Base-by-base conservation (phyloP, 1,140 invertebrate genomes). In the Dendroctonus valens region DNA sequence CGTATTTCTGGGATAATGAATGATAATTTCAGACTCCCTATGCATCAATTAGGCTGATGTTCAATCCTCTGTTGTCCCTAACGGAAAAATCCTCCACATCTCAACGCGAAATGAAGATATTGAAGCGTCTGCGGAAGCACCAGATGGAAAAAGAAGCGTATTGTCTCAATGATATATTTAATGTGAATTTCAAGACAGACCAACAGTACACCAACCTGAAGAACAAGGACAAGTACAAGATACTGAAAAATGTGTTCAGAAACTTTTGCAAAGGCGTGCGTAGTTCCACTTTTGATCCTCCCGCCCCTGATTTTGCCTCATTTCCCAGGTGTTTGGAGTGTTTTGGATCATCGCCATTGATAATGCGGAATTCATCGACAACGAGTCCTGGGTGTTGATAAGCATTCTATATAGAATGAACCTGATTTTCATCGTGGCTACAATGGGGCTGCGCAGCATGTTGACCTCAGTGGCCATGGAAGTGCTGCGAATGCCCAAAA, bases 281-380 rank as follows among this genome's bases (percentile, higher is more conserved):
- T 65, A 51, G 14, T 14, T 42, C 7, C 41, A 12, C 7, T 5
- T 37, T 8, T 3, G 38, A 44, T 53, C 5, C 11, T 52, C 37
- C 38, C 11, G 11, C 11, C 40, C 4, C 11, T 59, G 11, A 8
- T 14, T 12, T 59, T 50, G 7, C 50, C 9, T 41, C 1, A 5
- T 65, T 72, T 58, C 74, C 11, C 54, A 79, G 80, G 73, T 70
- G 68, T 77, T 81, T 38, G 41, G 41, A 4, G 69, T 62, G n/a
- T 60, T 79, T 5, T 83, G 81, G 79, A 71, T 86, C 4, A 66
- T 85, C n/a, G 78, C 82, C 0, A 77, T 86, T 6, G 83, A 84
- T 53, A 79, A 84, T 53, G 77, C 77, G 0, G 81, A 86, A 63
- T 75, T 79, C 54, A 76, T 80, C 3, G 86, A 87, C 55, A 68